Evolutionary conservation across 2,797 vertebrate species (phyloP), one percentile per base, ranked within the genome.

Genomic region (Darevskia nairensis): DNA sequence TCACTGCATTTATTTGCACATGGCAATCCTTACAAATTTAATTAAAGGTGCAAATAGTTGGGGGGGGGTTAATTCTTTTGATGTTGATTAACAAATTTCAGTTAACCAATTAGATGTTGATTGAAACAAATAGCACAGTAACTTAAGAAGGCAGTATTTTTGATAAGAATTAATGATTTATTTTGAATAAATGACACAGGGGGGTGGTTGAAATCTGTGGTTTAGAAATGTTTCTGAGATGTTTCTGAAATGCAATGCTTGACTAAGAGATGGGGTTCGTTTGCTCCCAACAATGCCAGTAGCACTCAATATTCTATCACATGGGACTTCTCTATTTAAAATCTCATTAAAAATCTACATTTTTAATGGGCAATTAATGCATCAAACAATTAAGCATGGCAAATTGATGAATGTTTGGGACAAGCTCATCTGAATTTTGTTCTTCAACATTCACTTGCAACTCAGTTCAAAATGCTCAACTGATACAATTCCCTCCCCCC

Each of bases 291-390:
- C 59, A 86, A 79, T 64, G 68, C 83, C 10, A 68, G 75, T 23
- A 10, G 41, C 41, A 46, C 59, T 75, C n/a, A 76, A 17, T 68
- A 89, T 84, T 72, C 59, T 69, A 86, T 89, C 84, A 82, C 46
- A 80, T 13, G 84, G 71, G 84, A 77, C 71, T 59, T 76, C 72
- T 89, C 44, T 61, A 89, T 82, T 89, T 86, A 89, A 89, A 89
- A 82, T 82, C 78, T 32, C 84, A 89, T 89, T 86, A 82, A 86
- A 87, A 86, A 89, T 86, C 32, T 86, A 76, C 44, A 81, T 86
- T 81, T 89, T 86, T 86, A 89, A 89, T 89, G 84, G 61, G 71
- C 84, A 89, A 86, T 89, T 89, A 89, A 89, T 89, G 84, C 17
- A 86, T 82, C 78, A 81, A 89, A 89, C 88, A 89, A 86, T 85